Percentiles rank a stretch among this genome's conserved stretches.
Conservation (phyloP, 2,113 vertebrate species). For the Osmerus eperlanus region DNA sequence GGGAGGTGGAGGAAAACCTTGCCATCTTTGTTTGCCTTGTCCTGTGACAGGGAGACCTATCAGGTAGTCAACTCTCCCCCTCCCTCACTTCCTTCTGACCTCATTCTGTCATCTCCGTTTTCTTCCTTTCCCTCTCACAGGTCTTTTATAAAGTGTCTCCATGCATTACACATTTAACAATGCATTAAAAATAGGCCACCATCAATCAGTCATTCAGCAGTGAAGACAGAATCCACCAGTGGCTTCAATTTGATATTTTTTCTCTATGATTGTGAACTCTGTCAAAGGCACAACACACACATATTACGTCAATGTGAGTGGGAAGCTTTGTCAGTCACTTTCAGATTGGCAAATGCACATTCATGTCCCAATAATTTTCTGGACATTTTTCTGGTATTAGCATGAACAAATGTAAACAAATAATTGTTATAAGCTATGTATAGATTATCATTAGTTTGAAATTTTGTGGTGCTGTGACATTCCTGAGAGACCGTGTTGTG, state of each 20-base stretch:
- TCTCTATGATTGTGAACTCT: constrained; percentile 35
- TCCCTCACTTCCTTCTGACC: constrained; percentile 61
- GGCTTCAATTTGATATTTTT: constrained; percentile 55
- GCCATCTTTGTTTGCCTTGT: constrained; percentile 67
- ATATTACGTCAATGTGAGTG: constrained; percentile 15
- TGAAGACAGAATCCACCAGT: constrained; percentile 56
- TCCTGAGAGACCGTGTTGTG: constrained; percentile 11
- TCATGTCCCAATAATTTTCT: constrained; percentile 44
- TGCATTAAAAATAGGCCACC: constrained; percentile 75
- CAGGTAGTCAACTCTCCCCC: constrained; percentile 62
- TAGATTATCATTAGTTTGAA: background rate
- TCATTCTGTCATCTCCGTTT: constrained; percentile 72
- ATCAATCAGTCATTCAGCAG: constrained; percentile 72
- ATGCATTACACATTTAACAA: constrained; percentile 75
- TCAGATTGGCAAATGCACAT: constrained; percentile 35
- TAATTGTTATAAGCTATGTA: constrained; percentile 12
- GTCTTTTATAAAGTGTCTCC: constrained; percentile 75
- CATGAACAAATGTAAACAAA: constrained; percentile 22
- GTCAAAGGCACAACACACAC: constrained; percentile 24
- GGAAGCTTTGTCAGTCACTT: background rate
- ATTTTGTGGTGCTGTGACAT: constrained; percentile 12
- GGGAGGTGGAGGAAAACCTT: constrained; percentile 43
- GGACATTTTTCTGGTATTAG: background rate
- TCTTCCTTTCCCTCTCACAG: constrained; percentile 64
- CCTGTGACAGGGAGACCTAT: constrained; percentile 75